These are phyloP conservation scores for Macrobrachium rosenbergii DNA, from an alignment of 1,140 invertebrate genomes.

Conservation along the genomic window DNA sequence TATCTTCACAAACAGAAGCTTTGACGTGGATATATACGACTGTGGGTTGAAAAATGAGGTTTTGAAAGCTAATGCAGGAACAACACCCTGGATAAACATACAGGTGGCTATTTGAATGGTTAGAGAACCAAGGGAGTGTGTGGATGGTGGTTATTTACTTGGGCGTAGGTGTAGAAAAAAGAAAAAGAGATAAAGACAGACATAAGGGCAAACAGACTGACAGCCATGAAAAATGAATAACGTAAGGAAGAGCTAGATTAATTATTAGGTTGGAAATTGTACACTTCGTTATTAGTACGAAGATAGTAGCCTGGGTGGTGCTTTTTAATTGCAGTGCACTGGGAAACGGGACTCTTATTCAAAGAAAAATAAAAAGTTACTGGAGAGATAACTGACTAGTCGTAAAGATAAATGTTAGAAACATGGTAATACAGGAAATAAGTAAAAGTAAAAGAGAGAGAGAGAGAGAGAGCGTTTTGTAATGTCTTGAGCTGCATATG, in stretches of 20 bases:
- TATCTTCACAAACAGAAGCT: background rate
- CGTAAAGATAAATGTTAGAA: background rate
- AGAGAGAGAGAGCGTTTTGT: slow-evolving; percentile 34
- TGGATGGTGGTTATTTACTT: too few relatives aligned
- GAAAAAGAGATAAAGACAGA: slow-evolving; percentile 22
- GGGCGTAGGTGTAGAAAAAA: background rate
- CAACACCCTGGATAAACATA: slow-evolving; percentile 42
- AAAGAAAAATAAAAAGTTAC: background rate
- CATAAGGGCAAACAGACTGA: background rate
- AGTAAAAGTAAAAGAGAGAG: background rate
- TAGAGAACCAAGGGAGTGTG: too few relatives aligned
- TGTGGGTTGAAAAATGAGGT: slow-evolving; percentile 35
- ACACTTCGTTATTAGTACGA: too few relatives aligned
- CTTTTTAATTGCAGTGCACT: too few relatives aligned
- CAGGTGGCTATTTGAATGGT: slow-evolving; percentile 33
- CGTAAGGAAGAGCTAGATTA: background rate
- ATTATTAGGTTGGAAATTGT: too few relatives aligned
- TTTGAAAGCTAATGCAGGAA: slow-evolving; percentile 48
- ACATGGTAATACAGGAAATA: background rate
- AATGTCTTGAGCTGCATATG: background rate
- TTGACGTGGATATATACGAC: background rate
- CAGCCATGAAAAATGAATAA: background rate
- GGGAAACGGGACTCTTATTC: too few relatives aligned
- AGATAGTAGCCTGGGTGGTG: too few relatives aligned
- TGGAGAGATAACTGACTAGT: background rate